Conservation (phyloP, 2,888 invertebrate species). For the Spilosoma lubricipeda region DNA sequence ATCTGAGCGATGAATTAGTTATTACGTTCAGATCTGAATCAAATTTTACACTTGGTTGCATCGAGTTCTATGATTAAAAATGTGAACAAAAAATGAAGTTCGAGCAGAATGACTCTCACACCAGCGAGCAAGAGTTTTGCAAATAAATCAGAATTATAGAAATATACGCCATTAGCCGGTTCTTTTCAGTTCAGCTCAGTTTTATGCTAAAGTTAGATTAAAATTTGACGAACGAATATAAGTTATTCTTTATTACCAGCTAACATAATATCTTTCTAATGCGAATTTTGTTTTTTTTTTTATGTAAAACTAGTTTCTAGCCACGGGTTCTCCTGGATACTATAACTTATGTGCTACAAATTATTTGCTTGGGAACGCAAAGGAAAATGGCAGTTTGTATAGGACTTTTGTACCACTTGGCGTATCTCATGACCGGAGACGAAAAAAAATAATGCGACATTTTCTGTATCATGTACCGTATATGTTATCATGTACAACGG, state of each 20-base stretch:
- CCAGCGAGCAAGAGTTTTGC: background rate
- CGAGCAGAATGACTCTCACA: conserved; percentile 1
- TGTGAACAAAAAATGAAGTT: conserved; percentile 10
- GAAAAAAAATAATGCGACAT: background rate
- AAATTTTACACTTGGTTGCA: conserved; percentile 10
- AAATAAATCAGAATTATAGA: background rate
- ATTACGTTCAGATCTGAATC: background rate
- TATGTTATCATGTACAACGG: too few relatives aligned
- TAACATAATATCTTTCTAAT: background rate
- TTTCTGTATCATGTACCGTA: background rate
- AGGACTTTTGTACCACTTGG: too few relatives aligned
- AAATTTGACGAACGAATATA: background rate
- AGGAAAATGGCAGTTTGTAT: too few relatives aligned
- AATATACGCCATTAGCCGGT: background rate
- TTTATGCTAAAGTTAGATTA: background rate
- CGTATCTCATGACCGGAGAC: too few relatives aligned
- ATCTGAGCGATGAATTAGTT: background rate
- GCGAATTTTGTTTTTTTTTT: background rate
- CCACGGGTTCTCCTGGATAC: background rate
- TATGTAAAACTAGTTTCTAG: background rate
- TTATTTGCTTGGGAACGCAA: background rate
- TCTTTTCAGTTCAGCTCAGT: background rate
- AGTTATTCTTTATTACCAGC: background rate
- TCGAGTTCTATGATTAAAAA: conserved; percentile 7
- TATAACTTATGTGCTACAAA: too few relatives aligned